phyloP scores from a whole-genome alignment of 2,888 invertebrate genomes.

The Parnassius glacialis region DNA sequence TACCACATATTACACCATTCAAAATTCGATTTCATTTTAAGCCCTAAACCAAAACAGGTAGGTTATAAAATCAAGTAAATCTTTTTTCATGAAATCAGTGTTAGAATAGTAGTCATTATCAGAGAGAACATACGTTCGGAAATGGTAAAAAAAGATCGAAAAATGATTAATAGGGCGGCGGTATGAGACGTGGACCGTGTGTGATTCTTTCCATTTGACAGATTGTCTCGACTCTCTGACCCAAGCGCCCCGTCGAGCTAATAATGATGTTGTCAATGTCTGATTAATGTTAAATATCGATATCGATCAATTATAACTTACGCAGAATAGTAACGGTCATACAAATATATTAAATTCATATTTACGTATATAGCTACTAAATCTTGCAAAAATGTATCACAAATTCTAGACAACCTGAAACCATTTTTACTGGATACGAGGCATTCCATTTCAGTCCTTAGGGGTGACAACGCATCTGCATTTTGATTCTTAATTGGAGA shows the following conservation, averaged over 20 bases:
- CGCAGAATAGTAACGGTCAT: neutral
- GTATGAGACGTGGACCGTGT: constrained; percentile 62
- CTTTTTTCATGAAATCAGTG: constrained; percentile 49
- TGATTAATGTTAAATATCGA: constrained; percentile 41
- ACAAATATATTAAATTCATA: no score
- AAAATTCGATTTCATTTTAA: constrained; percentile 27
- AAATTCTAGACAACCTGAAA: no score
- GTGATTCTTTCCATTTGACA: constrained; percentile 79
- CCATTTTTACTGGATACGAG: no score
- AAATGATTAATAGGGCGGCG: constrained; percentile 78
- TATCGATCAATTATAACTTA: constrained; percentile 47
- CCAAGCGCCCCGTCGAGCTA: constrained; percentile 73
- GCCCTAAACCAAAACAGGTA: constrained; percentile 34
- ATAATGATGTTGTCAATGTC: constrained; percentile 64
- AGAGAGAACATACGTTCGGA: constrained; percentile 73
- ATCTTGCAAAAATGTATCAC: no score
- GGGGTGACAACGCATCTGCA: no score
- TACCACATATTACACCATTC: constrained; percentile 33
- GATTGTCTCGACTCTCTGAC: constrained; percentile 79
- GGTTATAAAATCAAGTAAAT: constrained; percentile 14
- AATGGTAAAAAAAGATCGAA: constrained; percentile 74
- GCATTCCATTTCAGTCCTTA: no score
- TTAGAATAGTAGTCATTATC: constrained; percentile 71
- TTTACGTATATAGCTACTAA: no score
- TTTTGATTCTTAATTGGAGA: no score